Percentiles rank a stretch among this genome's conserved stretches.
Conservation (phyloP, 2,113 vertebrate species). For the Charadrius vociferus region DNA sequence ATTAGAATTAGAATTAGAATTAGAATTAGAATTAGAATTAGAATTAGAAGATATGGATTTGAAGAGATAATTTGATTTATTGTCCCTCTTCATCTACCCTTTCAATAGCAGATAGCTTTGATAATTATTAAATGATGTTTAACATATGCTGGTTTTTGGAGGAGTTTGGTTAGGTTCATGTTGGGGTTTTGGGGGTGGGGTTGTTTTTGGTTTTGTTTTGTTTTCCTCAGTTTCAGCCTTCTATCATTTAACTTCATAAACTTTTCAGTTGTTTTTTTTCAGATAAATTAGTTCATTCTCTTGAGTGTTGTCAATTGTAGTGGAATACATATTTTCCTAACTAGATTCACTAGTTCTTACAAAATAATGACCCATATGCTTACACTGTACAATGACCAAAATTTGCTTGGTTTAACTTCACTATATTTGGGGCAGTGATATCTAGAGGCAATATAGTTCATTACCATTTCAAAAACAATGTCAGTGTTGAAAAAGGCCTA, state of each 20-base stretch:
- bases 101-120: not conserved
- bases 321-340: not conserved
- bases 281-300: not conserved
- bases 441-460: not conserved
- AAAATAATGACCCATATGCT: not conserved
- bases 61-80: not conserved
- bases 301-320: not conserved
- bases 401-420: not conserved
- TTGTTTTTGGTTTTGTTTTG: not conserved
- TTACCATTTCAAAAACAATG: not conserved
- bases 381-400: not conserved
- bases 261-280: not conserved
- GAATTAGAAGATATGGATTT: not conserved
- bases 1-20: not conserved
- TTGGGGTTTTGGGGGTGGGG: fast-evolving
- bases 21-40: not conserved
- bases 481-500: not conserved
- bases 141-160: not conserved
- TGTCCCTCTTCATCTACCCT: not conserved
- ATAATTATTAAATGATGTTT: not conserved
- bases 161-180: not conserved
- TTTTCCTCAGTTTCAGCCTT: not conserved
- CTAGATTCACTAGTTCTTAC: not conserved
- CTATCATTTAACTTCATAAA: not conserved
- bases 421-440: not conserved